Conservation (phyloP, 2,797 vertebrate species). For the Enteromius afrohamiltoni region DNA sequence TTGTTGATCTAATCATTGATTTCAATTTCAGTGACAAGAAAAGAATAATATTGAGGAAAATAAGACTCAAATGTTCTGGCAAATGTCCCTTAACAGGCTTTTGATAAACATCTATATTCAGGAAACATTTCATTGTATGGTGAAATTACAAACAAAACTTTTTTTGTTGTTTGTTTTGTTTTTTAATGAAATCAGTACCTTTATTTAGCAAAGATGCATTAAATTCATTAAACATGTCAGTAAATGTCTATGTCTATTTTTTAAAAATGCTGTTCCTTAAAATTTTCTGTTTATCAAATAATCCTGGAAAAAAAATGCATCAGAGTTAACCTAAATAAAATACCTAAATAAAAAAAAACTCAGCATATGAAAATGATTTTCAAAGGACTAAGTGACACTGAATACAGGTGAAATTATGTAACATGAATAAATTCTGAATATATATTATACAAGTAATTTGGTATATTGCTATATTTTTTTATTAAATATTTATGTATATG, state of each 20-base stretch:
- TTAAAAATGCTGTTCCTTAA: not conserved
- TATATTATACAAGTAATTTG: too few species aligned
- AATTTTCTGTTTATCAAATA: not conserved
- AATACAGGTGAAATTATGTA: not conserved
- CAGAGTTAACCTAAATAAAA: not conserved
- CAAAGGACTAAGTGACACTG: not conserved
- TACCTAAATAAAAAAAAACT: not conserved
- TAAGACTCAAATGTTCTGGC: not conserved
- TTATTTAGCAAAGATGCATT: not conserved
- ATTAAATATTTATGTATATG: not conserved
- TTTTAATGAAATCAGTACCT: too few species aligned
- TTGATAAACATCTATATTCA: slow-evolving; percentile 2
- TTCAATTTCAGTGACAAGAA: not conserved
- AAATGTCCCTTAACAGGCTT: not conserved
- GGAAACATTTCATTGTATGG: not conserved
- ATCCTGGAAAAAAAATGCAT: not conserved
- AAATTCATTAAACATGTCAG: not conserved
- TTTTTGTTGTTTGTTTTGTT: too few species aligned
- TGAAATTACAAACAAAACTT: not conserved
- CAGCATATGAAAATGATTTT: not conserved
- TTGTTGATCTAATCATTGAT: not conserved
- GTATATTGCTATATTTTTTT: not conserved
- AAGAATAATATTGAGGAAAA: not conserved
- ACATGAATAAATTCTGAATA: not conserved
- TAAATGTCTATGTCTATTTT: not conserved